Evolutionary conservation across 2,113 vertebrate species (phyloP), one percentile per base, ranked within the genome.

Genomic region (Lipophrys pholis): DNA sequence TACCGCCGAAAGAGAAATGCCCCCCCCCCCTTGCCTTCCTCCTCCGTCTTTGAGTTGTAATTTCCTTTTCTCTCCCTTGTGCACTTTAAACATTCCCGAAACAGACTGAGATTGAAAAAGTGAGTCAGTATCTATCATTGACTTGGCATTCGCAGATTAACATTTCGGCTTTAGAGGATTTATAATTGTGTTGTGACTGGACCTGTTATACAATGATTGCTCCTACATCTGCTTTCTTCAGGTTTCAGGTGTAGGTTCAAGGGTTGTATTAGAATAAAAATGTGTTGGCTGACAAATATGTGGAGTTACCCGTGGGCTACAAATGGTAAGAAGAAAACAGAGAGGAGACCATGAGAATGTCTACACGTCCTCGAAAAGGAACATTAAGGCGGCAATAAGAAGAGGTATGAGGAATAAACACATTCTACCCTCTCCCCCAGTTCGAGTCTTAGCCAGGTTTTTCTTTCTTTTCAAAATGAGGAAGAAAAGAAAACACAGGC

Each of bases 61-160:
- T 89, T 84, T 92, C 84, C 86, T 85, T 82, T 83, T 76, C 65
- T 76, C 78, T 89, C 83, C 79, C 81, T 68, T 68, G 73, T 40
- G 36, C 53, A 30, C 87, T 84, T 86, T 81, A 88, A 84, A 91
- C 88, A 90, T 92, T 89, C 89, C 87, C 91, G 59, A 84, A 77
- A 81, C 70, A 75, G 65, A 64, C 69, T 85, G 78, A 89, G 73
- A 73, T 82, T 66, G 57, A 82, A 84, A 64, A 78, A 65, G 14
- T 5, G 49, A 73, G 56, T 48, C 70, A 42, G 49, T 60, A 55
- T 54, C 45, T 77, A 73, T 85, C 69, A 53, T 16, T 65, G 74
- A 17, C 50, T 69, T 62, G 69, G 73, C 54, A 64, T 85, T 80
- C 45, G n/a, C 50, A 82, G 67, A 83, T 69, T 75, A 80, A 64